Conservation (phyloP, 2,797 vertebrate species). For the Aotus griseimembra region DNA sequence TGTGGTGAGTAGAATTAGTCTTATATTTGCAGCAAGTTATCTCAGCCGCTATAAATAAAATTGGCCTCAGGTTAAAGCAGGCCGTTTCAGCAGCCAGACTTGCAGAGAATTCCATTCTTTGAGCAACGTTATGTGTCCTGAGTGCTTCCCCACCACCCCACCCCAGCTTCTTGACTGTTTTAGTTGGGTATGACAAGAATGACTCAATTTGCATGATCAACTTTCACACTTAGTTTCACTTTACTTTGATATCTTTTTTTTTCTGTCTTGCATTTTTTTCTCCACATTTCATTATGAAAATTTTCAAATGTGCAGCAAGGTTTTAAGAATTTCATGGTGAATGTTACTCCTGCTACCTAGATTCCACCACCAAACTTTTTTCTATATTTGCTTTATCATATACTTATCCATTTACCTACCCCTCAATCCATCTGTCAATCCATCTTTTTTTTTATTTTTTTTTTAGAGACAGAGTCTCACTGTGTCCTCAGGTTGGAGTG, state of each 20-base stretch:
- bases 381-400: neutral
- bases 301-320: neutral
- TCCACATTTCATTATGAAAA: neutral
- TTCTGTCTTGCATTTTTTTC: neutral
- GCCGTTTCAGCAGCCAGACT: neutral
- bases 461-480: neutral
- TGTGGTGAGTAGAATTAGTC: neutral
- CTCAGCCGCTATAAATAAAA: neutral
- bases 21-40: neutral
- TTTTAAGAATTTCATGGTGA: neutral
- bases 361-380: neutral
- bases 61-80: neutral
- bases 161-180: neutral
- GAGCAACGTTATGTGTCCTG: neutral
- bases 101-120: neutral
- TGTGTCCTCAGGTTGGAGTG: neutral
- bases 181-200: neutral
- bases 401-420: neutral
- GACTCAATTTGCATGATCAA: neutral
- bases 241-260: neutral
- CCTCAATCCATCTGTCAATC: neutral
- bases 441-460: neutral
- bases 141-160: neutral
- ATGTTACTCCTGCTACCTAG: neutral
- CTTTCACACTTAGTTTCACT: neutral